Conservation (phyloP, 2,888 invertebrate species). For the Rhopalosiphum nymphaeae region DNA sequence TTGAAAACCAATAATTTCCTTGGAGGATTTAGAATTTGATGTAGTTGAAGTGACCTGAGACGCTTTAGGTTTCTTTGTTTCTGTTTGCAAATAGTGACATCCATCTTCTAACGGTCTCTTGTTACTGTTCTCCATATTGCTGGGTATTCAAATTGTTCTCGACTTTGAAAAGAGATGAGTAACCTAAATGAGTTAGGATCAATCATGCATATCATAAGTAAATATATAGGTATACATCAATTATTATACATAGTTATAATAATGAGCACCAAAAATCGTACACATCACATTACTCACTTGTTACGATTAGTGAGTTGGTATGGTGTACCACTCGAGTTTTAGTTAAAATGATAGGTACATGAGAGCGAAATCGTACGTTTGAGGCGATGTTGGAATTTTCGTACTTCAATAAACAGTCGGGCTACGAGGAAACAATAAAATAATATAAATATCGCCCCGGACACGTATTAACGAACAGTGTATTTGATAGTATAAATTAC, state of each 20-base stretch:
- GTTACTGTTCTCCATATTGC: neutral
- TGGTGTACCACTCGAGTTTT: neutral
- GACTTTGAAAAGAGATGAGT: neutral
- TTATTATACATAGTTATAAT: neutral
- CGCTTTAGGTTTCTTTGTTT: neutral
- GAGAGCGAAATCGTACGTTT: neutral
- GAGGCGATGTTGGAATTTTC: neutral
- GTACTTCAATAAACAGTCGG: neutral
- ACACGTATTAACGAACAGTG: neutral
- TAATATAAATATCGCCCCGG: neutral
- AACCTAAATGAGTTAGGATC: neutral
- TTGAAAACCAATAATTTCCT: neutral
- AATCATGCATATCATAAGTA: neutral
- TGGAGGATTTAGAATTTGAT: neutral
- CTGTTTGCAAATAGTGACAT: neutral
- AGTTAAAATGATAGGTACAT: neutral
- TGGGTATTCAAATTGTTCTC: neutral
- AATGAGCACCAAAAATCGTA: neutral
- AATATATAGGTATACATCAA: neutral
- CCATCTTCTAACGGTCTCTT: conserved; percentile 1
- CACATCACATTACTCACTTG: neutral
- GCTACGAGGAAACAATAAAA: neutral
- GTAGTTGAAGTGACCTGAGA: neutral
- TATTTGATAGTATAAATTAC: neutral
- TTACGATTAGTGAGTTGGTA: neutral